Evolutionary conservation across 2,797 vertebrate genomes (phyloP), one percentile per base, ranked within the genome.

Genomic region (Argyrosomus regius): DNA sequence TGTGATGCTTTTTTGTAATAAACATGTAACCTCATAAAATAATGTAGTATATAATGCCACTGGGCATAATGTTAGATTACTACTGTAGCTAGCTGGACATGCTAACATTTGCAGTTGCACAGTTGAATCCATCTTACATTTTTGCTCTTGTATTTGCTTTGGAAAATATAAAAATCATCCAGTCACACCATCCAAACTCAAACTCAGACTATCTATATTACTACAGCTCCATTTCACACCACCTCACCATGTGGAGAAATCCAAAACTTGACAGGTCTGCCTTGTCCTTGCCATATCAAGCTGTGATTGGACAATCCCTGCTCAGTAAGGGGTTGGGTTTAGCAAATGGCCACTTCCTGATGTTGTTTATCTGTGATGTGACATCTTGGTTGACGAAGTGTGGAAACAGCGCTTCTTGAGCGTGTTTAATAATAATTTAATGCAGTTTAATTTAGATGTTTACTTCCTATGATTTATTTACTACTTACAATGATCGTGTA

Each of bases 381-480:
- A 58, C 28, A 54, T 49, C 52, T 56, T 60, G 46, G 20, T 60
- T 64, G 63, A 58, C 22, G 17, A 57, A n/a, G 46, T 28, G 43
- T 61, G 63, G 28, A 58, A 74, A 59, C 58, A 48, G 66, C 35
- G 77, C 22, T 12, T 31, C 28, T 60, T 64, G 20, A 46, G 28
- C 61, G 31, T 54, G n/a, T 72, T 46, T 48, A 62, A 61, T 56
- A n/a, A 66, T 67, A 39, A 48, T 61, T 48, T 56, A 46, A 62
- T 69, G 64, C 12, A 45, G 56, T 35, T 66, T 59, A 20, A 67
- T 81, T 78, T 14, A 20, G 31, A 46, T 72, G 14, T 67, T 61
- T n/a, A 39, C 54, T 53, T 56, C 45, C 66, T 64, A 67, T 43
- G 31, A 84, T 68, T 70, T 1, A 56, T 65, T 67, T 35, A 41